These are phyloP conservation scores for Perca flavescens DNA, from an alignment of 2,113 vertebrate genomes.

Conservation along the genomic window DNA sequence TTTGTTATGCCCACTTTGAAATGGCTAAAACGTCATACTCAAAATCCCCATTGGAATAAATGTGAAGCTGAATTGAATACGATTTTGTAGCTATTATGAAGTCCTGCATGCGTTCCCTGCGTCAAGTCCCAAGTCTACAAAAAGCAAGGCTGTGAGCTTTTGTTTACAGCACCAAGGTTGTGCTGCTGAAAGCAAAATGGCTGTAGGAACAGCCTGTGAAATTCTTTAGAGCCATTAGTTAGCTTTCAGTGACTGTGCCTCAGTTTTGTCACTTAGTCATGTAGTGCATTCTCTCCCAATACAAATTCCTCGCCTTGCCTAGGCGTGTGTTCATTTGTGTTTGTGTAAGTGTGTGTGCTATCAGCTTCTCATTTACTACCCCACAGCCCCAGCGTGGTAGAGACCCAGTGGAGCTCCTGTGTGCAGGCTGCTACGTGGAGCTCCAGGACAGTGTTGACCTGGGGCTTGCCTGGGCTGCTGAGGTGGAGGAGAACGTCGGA, in stretches of 20 bases:
- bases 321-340: conserved; percentile 46
- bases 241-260: conserved; percentile 48
- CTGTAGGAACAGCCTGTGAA: conserved; percentile 47
- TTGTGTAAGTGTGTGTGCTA: conserved; percentile 32
- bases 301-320: conserved; percentile 54
- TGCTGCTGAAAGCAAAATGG: conserved; percentile 38
- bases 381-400: conserved; percentile 92
- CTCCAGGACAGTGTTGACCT: conserved; percentile 88
- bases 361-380: conserved; percentile 23
- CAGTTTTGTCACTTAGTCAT: conserved; percentile 61
- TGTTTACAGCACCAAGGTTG: conserved; percentile 39
- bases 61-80: neutral
- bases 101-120: neutral
- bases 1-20: neutral
- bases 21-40: neutral
- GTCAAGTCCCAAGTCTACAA: conserved; percentile 1
- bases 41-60: neutral
- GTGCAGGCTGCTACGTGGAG: conserved; percentile 91
- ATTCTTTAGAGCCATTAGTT: conserved; percentile 54
- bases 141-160: conserved; percentile 21
- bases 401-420: conserved; percentile 94
- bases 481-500: conserved; percentile 92
- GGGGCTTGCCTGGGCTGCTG: conserved; percentile 90
- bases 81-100: neutral
- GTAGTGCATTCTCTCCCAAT: conserved; percentile 42